These are phyloP conservation scores for Sinopyrophorus schimmeli DNA, from an alignment of 2,888 invertebrate species.

Conservation along the genomic window DNA sequence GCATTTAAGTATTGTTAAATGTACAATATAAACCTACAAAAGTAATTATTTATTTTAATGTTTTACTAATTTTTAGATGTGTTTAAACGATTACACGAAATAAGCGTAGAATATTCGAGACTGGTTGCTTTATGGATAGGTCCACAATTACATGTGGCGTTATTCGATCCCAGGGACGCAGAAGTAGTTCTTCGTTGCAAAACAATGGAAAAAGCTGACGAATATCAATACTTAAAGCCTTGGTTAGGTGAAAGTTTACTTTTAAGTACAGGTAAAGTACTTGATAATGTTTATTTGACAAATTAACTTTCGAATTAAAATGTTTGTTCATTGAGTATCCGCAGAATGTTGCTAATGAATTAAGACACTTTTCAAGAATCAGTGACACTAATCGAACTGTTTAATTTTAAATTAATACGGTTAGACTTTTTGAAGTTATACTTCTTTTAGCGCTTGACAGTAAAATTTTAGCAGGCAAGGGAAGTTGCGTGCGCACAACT, in stretches of 20 bases:
- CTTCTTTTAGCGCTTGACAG: no score
- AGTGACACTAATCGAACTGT: no score
- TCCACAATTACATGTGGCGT: slow-evolving; percentile 33
- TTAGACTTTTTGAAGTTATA: no score
- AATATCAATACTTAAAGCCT: slow-evolving; percentile 36
- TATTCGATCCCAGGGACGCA: slow-evolving; percentile 37
- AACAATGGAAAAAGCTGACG: slow-evolving; percentile 36
- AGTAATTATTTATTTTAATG: background rate
- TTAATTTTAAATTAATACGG: no score
- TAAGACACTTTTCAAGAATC: no score
- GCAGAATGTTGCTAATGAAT: no score
- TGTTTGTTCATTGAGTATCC: no score
- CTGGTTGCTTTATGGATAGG: slow-evolving; percentile 39
- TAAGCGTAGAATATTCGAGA: slow-evolving; percentile 25
- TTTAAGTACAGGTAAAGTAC: slow-evolving; percentile 33
- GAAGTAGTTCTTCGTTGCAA: slow-evolving; percentile 35
- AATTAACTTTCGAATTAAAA: no score
- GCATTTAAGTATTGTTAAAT: no score
- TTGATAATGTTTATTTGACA: background rate
- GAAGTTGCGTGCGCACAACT: no score
- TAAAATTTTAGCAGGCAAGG: no score
- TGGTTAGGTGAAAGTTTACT: slow-evolving; percentile 41
- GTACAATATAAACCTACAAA: no score
- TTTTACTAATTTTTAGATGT: slow-evolving; percentile 12
- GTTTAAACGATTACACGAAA: slow-evolving; percentile 21